Base-by-base conservation (phyloP, 30 jellyfish, hydroid and myxozoan genomes). In the Mastigias papua region DNA sequence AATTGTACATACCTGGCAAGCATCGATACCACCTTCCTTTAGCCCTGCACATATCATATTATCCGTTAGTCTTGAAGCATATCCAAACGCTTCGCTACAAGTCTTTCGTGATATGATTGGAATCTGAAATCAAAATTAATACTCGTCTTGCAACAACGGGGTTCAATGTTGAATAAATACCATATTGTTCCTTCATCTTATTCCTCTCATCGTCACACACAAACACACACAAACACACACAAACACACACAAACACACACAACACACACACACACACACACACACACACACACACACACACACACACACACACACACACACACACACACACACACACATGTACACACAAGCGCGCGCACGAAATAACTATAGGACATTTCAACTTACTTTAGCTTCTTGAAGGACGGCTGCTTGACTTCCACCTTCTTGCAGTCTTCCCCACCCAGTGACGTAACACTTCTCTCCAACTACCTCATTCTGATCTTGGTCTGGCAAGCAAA, bases 1-100 rank as follows among this genome's bases (percentile, higher is more conserved):
- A 54, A 6, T 54, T 3, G 17, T 54, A 6, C 85, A 27, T 49
- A 86, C 95, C 86, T 90, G 97, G 78, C 99, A 95, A 20, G 99
- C 97, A 78, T 95, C 99, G 15, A 89, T 60, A 7, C 97, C 97
- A 26, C 99, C 99, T 25, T 90, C 50, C 62, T 37, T 67, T 50
- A 74, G 90, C 28, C 99, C 99, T 28, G 99, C 99, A 57, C 99
- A 95, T 25, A 95, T 34, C 80, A 93, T 80, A 48, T 88, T 72
- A 2, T 73, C 67, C 13, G 92, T 72, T 15, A 76, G 30, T 0
- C 95, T 34, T 23, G 82, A 70, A 65, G 35, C 48, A 11, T 48
- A 37, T 17, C 82, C 69, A 48, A 49, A 32, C 0, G 96, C 76
- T 16, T 4, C 34, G 76, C 83, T 76, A 75, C 99, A 94, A 9